Evolutionary conservation across 2,797 vertebrate genomes (phyloP).

Genomic region (Nasua narica): DNA sequence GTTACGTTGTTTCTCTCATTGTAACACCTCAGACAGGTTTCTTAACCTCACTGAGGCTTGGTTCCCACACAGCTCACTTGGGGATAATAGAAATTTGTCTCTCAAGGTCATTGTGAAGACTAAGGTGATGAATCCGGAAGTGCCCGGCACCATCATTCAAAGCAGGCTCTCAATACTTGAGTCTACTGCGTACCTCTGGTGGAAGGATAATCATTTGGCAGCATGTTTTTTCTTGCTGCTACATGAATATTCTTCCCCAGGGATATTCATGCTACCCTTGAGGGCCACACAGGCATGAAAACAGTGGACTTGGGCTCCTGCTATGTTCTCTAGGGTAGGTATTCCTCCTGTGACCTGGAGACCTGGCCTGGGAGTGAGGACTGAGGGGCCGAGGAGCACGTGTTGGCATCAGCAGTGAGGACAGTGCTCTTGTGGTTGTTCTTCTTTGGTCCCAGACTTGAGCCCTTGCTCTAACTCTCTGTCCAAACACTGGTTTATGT

Average conservation of each 20-base stretch:
- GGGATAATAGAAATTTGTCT: not conserved
- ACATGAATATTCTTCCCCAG: not conserved
- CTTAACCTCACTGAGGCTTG: not conserved
- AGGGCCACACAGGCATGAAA: not conserved
- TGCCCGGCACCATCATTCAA: not conserved
- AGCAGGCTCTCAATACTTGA: not conserved
- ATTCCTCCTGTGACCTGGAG: not conserved
- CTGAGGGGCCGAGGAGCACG: not conserved
- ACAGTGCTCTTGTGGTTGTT: not conserved
- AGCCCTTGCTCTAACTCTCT: not conserved
- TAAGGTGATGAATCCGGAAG: not conserved
- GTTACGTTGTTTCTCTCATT: not conserved
- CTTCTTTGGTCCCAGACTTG: not conserved
- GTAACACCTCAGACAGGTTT: not conserved
- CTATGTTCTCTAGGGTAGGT: not conserved
- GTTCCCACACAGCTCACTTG: not conserved
- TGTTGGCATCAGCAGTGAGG: not conserved
- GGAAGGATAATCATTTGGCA: not conserved
- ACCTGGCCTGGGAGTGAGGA: not conserved
- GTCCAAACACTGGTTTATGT: not conserved
- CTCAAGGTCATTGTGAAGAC: not conserved
- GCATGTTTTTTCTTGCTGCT: not conserved
- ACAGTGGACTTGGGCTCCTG: not conserved
- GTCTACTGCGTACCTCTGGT: not conserved
- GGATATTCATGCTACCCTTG: not conserved